Conservation (phyloP, 2,113 vertebrate species). For the Tachysurus fulvidraco region DNA sequence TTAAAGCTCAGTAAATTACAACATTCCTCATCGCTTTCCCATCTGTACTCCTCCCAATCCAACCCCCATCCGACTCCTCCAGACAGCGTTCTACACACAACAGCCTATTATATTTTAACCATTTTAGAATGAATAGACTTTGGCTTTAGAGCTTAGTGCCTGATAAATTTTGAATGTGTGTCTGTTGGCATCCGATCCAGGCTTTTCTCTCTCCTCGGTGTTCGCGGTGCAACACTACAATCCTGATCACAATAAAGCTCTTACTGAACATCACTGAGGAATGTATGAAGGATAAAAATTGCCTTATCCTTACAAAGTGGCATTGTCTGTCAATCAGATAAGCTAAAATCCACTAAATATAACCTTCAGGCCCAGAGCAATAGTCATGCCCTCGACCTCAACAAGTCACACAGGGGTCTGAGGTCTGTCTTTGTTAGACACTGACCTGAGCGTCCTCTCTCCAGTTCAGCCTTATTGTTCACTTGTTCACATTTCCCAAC, state of each 20-base stretch:
- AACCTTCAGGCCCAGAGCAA: neutral
- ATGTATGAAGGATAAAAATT: neutral
- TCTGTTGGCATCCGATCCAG: neutral
- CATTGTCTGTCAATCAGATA: neutral
- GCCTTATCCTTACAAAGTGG: neutral
- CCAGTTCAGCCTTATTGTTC: slow-evolving; percentile 9
- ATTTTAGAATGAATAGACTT: neutral
- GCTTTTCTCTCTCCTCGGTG: too few species aligned
- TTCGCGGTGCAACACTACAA: neutral
- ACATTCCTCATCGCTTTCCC: slow-evolving; percentile 74
- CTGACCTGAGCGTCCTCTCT: slow-evolving; percentile 10
- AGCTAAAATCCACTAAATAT: neutral
- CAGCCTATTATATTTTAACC: slow-evolving; percentile 56
- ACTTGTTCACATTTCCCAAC: slow-evolving; percentile 10
- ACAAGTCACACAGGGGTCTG: neutral
- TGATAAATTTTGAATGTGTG: neutral
- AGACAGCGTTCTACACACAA: slow-evolving; percentile 58
- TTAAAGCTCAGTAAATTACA: slow-evolving; percentile 69
- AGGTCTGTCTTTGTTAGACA: slow-evolving; percentile 1
- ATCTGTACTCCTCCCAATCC: slow-evolving; percentile 52
- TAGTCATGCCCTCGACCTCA: neutral
- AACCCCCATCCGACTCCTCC: slow-evolving; percentile 10
- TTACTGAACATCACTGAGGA: neutral
- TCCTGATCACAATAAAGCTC: neutral
- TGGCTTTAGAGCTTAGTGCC: neutral